Conservation (phyloP, 2,113 vertebrate species). For the Silurus meridionalis region DNA sequence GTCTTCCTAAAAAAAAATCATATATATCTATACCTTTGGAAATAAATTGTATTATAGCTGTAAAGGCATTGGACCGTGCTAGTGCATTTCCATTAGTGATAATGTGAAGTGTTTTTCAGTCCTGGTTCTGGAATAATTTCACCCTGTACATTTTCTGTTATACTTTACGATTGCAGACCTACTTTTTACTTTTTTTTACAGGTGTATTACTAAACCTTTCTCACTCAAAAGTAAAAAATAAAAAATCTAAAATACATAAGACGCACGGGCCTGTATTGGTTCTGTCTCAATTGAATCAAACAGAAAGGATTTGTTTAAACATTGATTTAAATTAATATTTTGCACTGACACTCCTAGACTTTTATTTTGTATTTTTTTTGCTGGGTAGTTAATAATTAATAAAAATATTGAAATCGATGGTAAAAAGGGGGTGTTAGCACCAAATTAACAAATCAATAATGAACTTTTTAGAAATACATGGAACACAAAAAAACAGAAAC, state of each 20-base stretch:
- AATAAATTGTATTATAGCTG: neutral
- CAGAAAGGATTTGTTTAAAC: neutral
- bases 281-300: neutral
- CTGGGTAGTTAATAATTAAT: neutral
- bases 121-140: neutral
- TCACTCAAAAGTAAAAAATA: too few species aligned
- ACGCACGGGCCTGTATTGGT: neutral
- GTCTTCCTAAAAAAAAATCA: neutral
- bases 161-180: neutral
- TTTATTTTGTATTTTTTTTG: neutral
- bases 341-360: neutral
- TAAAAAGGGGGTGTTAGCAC: neutral
- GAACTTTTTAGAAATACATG: neutral
- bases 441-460: neutral
- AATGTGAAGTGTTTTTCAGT: neutral
- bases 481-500: neutral
- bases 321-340: neutral
- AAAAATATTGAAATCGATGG: neutral
- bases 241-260: too few species aligned
- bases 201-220: neutral
- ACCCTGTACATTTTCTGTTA: neutral
- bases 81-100: neutral
- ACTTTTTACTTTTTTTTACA: neutral
- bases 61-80: conserved; percentile 9
- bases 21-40: conserved; percentile 1